A percentile compares a stretch with the other conserved stretches of the same genome.
These are phyloP conservation scores for Mixornis gularis DNA, from an alignment of 2,113 vertebrate species.

Conservation along the genomic window DNA sequence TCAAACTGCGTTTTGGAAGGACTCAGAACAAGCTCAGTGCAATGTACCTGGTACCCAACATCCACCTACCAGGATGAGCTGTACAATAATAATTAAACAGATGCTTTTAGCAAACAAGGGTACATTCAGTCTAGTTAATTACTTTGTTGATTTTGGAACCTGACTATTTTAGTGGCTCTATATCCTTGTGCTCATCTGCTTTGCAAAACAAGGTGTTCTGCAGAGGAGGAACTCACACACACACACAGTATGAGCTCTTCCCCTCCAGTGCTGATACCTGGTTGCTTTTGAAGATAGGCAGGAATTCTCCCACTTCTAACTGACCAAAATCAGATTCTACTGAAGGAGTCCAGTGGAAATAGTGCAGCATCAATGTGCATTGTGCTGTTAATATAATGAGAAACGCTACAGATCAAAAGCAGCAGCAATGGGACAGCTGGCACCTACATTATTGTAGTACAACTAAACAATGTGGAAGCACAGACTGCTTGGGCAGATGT, in stretches of 20 bases:
- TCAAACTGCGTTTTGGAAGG: not conserved
- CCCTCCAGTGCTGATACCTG: not conserved
- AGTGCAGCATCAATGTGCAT: rapidly evolving
- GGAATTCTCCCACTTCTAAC: not conserved
- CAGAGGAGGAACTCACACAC: not conserved
- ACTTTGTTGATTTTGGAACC: not conserved
- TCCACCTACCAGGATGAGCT: not conserved
- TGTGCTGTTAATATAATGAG: not conserved
- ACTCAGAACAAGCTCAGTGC: not conserved
- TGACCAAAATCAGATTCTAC: not conserved
- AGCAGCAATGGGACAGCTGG: not conserved
- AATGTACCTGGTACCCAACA: rapidly evolving
- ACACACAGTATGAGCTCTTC: rapidly evolving
- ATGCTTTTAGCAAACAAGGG: not conserved
- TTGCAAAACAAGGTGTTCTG: not conserved
- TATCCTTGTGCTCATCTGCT: not conserved
- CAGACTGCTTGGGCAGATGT: not conserved
- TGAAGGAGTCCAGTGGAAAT: not conserved
- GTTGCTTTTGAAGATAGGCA: not conserved
- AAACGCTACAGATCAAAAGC: not conserved
- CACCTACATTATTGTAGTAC: not conserved
- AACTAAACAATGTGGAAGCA: not conserved
- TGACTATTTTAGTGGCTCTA: not conserved
- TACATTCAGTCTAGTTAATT: not conserved
- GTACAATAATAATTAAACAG: not conserved